Conservation (phyloP, 2,888 invertebrate species). For the Meiosimyza platycephala region DNA sequence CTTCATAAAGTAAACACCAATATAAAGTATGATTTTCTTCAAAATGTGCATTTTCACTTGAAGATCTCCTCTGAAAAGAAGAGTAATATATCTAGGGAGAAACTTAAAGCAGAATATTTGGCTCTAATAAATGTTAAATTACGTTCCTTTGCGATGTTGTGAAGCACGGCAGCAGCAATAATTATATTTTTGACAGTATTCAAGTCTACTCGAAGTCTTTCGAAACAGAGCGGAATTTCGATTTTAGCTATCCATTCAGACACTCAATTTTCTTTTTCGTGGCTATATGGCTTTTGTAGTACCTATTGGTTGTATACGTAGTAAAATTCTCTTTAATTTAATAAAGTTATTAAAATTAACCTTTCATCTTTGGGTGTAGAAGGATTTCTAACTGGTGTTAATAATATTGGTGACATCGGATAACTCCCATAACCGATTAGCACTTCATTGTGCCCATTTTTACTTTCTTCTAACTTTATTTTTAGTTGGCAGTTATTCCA, state of each 20-base stretch:
- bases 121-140: no score
- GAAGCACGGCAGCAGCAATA: constrained; percentile 30
- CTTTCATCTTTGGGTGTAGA: constrained; percentile 35
- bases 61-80: no score
- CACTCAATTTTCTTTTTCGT: constrained; percentile 35
- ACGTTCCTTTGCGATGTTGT: constrained; percentile 33
- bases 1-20: no score
- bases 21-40: no score
- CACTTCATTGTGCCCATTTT: constrained; percentile 35
- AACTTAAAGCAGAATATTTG: no score
- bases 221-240: constrained; percentile 29
- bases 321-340: constrained; percentile 1
- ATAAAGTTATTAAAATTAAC: constrained; percentile 5
- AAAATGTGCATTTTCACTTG: no score
- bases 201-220: constrained; percentile 36
- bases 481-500: constrained; percentile 30
- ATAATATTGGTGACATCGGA: constrained; percentile 33
- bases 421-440: constrained; percentile 37
- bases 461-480: constrained; percentile 24
- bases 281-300: constrained; percentile 21
- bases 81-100: no score
- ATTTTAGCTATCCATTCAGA: constrained; percentile 33
- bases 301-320: constrained; percentile 31
- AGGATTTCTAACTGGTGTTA: constrained; percentile 38
- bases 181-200: constrained; percentile 36